These are phyloP conservation scores for Metopia argyrocephala DNA, from an alignment of 2,888 invertebrate species.

Conservation along the genomic window DNA sequence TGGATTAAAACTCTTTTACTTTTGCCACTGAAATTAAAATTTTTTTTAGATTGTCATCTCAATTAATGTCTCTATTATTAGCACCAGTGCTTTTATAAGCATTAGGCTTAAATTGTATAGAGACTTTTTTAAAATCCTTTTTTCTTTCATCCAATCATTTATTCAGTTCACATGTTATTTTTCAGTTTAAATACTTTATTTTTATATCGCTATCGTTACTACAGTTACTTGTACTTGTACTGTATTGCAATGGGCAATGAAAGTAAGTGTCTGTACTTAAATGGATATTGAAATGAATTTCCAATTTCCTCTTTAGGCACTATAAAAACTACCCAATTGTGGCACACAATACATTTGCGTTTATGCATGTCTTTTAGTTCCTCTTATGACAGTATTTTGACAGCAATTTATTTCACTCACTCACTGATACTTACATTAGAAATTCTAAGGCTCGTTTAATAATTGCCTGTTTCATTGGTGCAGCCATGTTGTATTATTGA, in stretches of 20 bases:
- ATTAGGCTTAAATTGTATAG: no score
- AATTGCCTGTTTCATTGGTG: neutral
- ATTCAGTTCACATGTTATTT: conserved; percentile 57
- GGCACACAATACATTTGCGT: conserved; percentile 29
- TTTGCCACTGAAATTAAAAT: no score
- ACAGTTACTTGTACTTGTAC: neutral
- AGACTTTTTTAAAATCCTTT: conserved; percentile 6
- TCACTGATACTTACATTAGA: neutral
- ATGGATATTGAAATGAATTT: conserved; percentile 31
- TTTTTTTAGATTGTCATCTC: no score
- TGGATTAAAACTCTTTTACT: no score
- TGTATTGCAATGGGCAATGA: neutral
- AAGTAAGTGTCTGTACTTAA: neutral
- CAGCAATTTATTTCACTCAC: no score
- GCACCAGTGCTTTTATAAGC: no score
- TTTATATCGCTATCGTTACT: conserved; percentile 6
- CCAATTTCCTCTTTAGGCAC: conserved; percentile 51
- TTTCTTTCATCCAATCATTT: conserved; percentile 37
- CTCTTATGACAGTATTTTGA: no score
- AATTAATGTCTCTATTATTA: no score
- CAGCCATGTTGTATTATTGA: conserved; percentile 62
- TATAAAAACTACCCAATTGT: no score
- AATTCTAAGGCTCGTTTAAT: neutral
- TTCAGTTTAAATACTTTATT: conserved; percentile 54
- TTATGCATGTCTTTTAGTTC: no score